A percentile compares a stretch with the other conserved stretches of the same genome.
Evolutionary conservation across 2,113 vertebrate species (phyloP).

Genomic region (Bos javanicus): DNA sequence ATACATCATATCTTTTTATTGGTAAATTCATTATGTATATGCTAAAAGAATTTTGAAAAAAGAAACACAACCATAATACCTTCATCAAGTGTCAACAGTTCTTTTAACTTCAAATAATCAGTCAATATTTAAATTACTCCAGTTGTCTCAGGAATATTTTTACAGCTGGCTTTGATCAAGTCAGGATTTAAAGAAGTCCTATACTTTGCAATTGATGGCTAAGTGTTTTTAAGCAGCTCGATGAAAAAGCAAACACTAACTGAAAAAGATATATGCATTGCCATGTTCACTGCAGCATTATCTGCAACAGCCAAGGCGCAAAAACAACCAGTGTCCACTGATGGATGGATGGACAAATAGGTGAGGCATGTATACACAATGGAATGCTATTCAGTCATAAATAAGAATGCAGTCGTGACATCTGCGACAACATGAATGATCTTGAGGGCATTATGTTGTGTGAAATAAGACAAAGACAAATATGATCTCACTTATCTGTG

Average conservation of each 20-base stretch:
- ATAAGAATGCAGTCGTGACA: neutral
- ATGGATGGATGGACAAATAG: neutral
- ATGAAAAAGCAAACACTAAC: neutral
- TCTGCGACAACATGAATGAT: neutral
- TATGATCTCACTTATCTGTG: neutral
- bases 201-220: neutral
- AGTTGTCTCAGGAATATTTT: neutral
- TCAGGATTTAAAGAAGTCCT: neutral
- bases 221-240: neutral
- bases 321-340: neutral
- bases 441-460: neutral
- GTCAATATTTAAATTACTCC: neutral
- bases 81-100: neutral
- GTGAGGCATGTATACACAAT: neutral
- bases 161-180: constrained; percentile 16
- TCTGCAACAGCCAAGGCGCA: neutral
- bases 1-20: neutral
- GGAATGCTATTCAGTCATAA: neutral
- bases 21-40: neutral
- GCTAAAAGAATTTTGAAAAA: neutral
- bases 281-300: neutral
- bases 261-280: neutral
- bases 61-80: neutral
- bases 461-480: neutral
- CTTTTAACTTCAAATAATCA: neutral